These are phyloP conservation scores for Dendrophyllia cribrosa DNA, from an alignment of 64 coral and sea anemone species.

Conservation along the genomic window DNA sequence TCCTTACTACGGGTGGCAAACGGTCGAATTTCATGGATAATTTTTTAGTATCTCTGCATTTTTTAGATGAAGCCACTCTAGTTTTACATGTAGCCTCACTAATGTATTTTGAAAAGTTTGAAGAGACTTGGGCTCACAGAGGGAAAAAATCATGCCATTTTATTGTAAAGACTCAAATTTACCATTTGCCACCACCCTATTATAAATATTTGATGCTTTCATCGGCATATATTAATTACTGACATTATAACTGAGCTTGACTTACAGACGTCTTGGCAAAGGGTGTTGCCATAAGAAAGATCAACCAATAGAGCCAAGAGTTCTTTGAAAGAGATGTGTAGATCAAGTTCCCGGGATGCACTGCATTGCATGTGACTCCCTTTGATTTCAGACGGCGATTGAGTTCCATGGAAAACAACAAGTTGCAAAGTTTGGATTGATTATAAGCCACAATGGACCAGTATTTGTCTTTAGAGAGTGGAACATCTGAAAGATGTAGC, in stretches of 20 bases:
- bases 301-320: conserved; percentile 90
- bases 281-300: conserved; percentile 81
- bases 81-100: too few species aligned
- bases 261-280: conserved; percentile 95
- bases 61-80: too few species aligned
- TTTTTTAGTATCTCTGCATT: too few species aligned
- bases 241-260: not conserved
- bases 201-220: too few species aligned
- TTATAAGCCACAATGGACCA: conserved; percentile 97
- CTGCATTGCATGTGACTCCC: conserved; percentile 91
- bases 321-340: conserved; percentile 79
- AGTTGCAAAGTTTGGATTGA: conserved; percentile 95
- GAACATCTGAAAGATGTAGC: conserved; percentile 64
- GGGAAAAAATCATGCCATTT: too few species aligned
- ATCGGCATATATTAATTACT: too few species aligned
- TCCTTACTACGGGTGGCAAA: too few species aligned
- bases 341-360: conserved; percentile 95
- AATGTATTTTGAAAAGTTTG: too few species aligned
- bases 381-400: conserved; percentile 76
- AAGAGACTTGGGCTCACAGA: too few species aligned
- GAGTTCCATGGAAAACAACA: conserved; percentile 96
- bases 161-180: too few species aligned
- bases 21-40: too few species aligned
- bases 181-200: too few species aligned
- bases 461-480: conserved; percentile 78